These are phyloP conservation scores for Saccopteryx bilineata DNA, from an alignment of 2,113 vertebrate genomes.

Conservation along the genomic window DNA sequence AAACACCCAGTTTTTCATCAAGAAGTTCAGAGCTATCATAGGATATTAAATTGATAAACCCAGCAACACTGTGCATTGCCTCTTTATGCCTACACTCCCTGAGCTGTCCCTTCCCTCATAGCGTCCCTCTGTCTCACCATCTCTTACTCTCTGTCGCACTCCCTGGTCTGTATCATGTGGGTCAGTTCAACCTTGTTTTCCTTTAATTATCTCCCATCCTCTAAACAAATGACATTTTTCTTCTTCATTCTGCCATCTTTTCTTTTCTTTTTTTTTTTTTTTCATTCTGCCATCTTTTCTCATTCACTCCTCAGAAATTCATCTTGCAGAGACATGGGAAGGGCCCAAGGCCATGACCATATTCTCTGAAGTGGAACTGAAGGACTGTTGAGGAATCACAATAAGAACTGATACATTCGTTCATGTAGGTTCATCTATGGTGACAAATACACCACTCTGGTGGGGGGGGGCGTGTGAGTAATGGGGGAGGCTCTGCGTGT, in stretches of 20 bases:
- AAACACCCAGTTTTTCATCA: neutral
- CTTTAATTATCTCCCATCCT: neutral
- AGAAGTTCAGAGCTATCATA: neutral
- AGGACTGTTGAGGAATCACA: neutral
- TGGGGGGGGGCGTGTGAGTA: too few species aligned
- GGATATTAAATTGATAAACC: neutral
- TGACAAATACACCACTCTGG: too few species aligned
- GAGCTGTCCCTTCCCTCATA: neutral
- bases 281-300: neutral
- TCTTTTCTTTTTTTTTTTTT: neutral
- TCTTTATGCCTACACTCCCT: fast-evolving
- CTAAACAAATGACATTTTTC: neutral
- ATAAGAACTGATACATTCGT: neutral
- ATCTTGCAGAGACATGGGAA: neutral
- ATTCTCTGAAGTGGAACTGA: neutral
- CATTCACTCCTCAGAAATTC: neutral
- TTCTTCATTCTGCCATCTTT: neutral
- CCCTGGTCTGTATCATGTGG: fast-evolving
- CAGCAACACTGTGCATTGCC: neutral
- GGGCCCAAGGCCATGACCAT: neutral
- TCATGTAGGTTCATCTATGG: too few species aligned
- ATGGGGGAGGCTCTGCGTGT: too few species aligned
- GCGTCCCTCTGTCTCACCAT: neutral
- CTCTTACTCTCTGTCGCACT: neutral
- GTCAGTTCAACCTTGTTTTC: neutral